These are phyloP conservation scores for Pogonophryne albipinna DNA, from an alignment of 2,797 vertebrate genomes.

Conservation along the genomic window DNA sequence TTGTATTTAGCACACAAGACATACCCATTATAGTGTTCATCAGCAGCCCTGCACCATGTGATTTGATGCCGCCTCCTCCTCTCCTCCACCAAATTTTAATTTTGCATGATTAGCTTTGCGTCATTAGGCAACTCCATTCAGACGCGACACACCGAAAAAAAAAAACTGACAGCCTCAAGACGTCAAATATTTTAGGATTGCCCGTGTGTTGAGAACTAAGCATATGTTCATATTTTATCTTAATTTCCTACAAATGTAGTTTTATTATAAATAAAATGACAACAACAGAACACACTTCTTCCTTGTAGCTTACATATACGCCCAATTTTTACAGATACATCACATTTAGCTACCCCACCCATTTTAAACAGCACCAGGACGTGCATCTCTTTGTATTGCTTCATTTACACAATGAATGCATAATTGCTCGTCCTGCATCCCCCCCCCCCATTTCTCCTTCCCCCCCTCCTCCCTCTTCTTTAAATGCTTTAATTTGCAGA, in stretches of 20 bases:
- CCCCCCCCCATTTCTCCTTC: slow-evolving; percentile 62
- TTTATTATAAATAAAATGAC: slow-evolving; percentile 58
- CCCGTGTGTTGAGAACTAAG: slow-evolving; percentile 64
- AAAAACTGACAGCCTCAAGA: slow-evolving; percentile 91
- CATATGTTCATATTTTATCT: slow-evolving; percentile 59
- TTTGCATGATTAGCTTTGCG: slow-evolving; percentile 99
- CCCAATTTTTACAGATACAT: slow-evolving; percentile 73
- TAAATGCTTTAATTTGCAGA: slow-evolving; percentile 97
- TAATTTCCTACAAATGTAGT: slow-evolving; percentile 75
- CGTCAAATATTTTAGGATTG: slow-evolving; percentile 91
- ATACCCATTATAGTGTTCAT: slow-evolving; percentile 94
- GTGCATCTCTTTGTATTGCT: slow-evolving; percentile 91
- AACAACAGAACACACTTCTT: slow-evolving; percentile 68
- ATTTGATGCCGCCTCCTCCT: slow-evolving; percentile 86
- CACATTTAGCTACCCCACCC: slow-evolving; percentile 76
- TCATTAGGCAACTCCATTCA: slow-evolving; percentile 97
- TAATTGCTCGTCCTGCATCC: slow-evolving; percentile 85
- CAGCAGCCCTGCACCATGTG: slow-evolving; percentile 90
- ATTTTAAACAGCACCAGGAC: slow-evolving; percentile 73
- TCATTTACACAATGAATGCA: slow-evolving; percentile 95
- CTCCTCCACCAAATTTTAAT: slow-evolving; percentile 94
- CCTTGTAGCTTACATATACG: slow-evolving; percentile 68
- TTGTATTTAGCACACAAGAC: slow-evolving; percentile 94
- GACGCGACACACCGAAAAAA: slow-evolving; percentile 89
- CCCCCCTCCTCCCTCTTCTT: slow-evolving; percentile 72